Base-by-base conservation (phyloP, 53 echinoderm and acorn worm species). In the Arbacia lixula region DNA sequence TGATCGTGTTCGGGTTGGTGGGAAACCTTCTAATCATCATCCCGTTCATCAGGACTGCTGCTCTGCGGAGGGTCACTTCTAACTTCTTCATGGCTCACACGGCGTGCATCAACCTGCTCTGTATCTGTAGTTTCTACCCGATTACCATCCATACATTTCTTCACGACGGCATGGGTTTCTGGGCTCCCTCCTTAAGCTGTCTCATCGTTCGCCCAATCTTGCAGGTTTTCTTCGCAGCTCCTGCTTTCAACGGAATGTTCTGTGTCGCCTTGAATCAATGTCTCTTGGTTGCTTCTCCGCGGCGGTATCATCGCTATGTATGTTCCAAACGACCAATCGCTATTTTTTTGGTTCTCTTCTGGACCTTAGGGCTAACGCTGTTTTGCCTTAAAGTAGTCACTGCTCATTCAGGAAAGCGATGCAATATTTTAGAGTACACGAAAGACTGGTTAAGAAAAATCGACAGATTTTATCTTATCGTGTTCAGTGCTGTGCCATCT, bases 51-150 rank as follows among this genome's bases (percentile, higher is more conserved):
- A 74, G 52, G 34, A 74, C 20, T 53, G 31, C 52, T 22, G 27
- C 74, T 53, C 5, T 74, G 53, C 50, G 74, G 52, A 42, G 74
- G 53, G 74, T 74, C 29, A 52, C 74, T 20, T 50, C 54, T 0
- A 74, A 74, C 34, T 52, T 53, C 53, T 74, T 74, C 54, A 53
- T 74, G 6, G 74, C 52, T 1, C 74, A 74, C 54, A 74, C 34
- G 51, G 53, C 51, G 3, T 26, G 30, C n/a, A 5, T 53, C 9
- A 74, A 53, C 74, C 29, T 74, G 51, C 8, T 74, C 53, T 51
- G 52, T 34, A 74, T 74, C 5, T 74, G 74, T 34, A 34, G 33
- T 11, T 34, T 74, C 53, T 74, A 74, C 34, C 74, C 74, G 20
- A n/a, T 74, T 16, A 1, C 34, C 27, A 26, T 74, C n/a, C n/a